Evolutionary conservation across 1,140 invertebrate genomes (phyloP).

Genomic region (Chironomus striatipennis): DNA sequence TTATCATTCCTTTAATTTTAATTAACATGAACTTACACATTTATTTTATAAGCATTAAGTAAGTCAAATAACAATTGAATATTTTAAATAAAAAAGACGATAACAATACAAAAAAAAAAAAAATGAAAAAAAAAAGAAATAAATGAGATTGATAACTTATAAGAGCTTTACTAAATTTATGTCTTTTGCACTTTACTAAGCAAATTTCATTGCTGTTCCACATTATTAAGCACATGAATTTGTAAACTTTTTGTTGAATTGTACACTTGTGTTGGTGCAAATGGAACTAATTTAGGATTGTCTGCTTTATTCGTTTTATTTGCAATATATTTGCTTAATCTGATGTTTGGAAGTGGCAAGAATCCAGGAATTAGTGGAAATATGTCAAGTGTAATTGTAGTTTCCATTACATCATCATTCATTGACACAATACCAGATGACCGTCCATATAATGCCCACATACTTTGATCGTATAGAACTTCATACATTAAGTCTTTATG

Average conservation of each 20-base stretch:
- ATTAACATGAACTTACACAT: too few relatives aligned
- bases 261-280: constrained; percentile 79
- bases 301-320: constrained; percentile 53
- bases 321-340: constrained; percentile 85
- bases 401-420: constrained; percentile 56
- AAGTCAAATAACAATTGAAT: too few relatives aligned
- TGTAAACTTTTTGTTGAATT: constrained; percentile 80
- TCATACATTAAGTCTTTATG: constrained; percentile 79
- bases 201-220: constrained; percentile 27
- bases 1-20: too few relatives aligned
- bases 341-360: constrained; percentile 75
- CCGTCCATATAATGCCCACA: constrained; percentile 86
- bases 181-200: background rate
- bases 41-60: too few relatives aligned
- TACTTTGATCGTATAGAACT: constrained; percentile 78
- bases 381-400: constrained; percentile 74
- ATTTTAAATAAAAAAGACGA: background rate
- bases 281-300: constrained; percentile 68
- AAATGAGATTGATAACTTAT: constrained; percentile 3
- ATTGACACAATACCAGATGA: constrained; percentile 78
- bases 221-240: constrained; percentile 67
- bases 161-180: background rate
- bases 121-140: background rate
- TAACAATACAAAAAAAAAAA: background rate
- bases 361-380: constrained; percentile 85